These are phyloP conservation scores for Littorina saxatilis DNA, from an alignment of 1,140 invertebrate genomes.

Conservation along the genomic window DNA sequence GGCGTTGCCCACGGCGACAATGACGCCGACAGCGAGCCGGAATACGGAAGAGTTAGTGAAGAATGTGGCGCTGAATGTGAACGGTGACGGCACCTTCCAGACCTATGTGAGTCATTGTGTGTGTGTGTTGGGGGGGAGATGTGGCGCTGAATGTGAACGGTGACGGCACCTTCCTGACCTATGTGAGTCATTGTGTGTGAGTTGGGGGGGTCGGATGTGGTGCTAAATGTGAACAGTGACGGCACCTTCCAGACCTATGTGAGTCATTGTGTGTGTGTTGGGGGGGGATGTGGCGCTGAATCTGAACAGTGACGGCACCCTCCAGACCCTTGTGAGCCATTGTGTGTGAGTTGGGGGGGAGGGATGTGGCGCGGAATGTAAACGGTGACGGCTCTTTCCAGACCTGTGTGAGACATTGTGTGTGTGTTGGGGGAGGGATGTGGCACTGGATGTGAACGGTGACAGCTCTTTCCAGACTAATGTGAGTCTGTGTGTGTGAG, in stretches of 20 bases:
- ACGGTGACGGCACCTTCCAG: conserved; percentile 2
- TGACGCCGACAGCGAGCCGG: too few species aligned
- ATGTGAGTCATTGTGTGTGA: neutral
- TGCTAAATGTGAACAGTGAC: neutral
- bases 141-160: neutral
- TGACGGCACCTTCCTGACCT: too few species aligned
- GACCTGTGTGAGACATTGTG: neutral
- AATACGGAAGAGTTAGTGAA: too few species aligned
- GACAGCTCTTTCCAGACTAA: neutral
- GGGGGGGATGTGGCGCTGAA: neutral
- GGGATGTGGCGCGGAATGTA: neutral
- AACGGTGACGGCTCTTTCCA: neutral
- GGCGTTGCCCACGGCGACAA: too few species aligned
- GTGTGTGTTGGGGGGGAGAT: neutral
- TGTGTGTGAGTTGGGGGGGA: neutral
- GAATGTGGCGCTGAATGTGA: neutral
- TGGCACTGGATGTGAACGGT: neutral
- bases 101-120: conserved; percentile 31
- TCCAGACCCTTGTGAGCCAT: neutral
- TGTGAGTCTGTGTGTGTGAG: too few species aligned
- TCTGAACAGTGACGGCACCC: neutral
- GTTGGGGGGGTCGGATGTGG: neutral
- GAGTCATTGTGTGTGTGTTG: neutral
- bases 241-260: too few species aligned
- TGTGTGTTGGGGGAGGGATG: neutral